Base-by-base conservation (phyloP, 2,113 vertebrate species). In the Philantomba maxwellii region DNA sequence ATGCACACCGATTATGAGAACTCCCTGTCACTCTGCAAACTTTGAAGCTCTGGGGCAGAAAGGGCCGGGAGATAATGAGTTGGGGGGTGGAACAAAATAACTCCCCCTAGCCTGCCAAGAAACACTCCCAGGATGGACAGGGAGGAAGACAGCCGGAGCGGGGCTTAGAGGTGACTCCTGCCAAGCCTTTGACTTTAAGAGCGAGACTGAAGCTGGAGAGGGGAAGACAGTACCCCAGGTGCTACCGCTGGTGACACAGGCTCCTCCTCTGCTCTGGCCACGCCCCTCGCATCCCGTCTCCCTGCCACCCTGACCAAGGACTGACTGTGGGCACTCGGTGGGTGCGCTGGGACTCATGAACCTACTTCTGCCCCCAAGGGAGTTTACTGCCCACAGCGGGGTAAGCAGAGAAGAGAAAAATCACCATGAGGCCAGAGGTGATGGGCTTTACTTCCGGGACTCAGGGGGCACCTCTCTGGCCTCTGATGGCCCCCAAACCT, bases 181-280 rank as follows among this genome's bases (percentile, higher is more conserved):
- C 36, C 73, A 53, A 64, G 6, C 2, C 8, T 49, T 45, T 57
- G 49, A 19, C 49, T 70, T 73, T 30, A n/a, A 77, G 81, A 92
- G 39, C 11, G n/a, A 93, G 62, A n/a, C 87, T 33, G 75, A 94
- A 87, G 55, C 57, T 30, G 43, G 19, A 73, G 43, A 55, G 12
- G 39, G 19, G 26, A 39, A 39, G 39, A 23, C 10, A 49, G 30
- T 0, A 0, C 16, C 45, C 9, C 0, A 4, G 23, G 7, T 3
- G 10, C 70, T 30, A 19, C 45, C 47, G 19, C 5, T 33, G 16
- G 1, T 1, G 39, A 92, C 15, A 26, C 13, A 1, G 7, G 19
- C 25, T 23, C 6, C 25, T 81, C 3, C 2, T 1, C 53, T 17
- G 15, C 49, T 36, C 15, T 36, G 53, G 62, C 33, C 10, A 7